phyloP scores from a whole-genome alignment of 2,113 vertebrate species.

The Lagopus muta region DNA sequence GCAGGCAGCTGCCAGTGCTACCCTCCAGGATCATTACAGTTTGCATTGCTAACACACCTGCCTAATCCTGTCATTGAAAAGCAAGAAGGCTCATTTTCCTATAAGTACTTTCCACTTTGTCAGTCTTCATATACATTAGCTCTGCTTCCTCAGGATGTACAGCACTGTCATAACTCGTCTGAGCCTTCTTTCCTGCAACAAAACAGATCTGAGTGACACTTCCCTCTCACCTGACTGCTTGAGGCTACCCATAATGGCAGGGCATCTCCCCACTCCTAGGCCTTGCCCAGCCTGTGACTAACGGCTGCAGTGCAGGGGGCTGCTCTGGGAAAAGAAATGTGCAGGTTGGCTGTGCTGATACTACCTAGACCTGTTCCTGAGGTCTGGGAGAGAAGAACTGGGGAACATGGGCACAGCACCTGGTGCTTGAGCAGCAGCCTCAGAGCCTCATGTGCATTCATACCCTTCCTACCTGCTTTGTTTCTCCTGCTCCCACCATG shows the following conservation, averaged over 20 bases:
- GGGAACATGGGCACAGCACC: too few relatives aligned
- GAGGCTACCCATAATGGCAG: not conserved
- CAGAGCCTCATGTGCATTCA: not conserved
- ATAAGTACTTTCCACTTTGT: not conserved
- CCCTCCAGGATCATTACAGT: not conserved
- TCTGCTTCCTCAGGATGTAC: not conserved
- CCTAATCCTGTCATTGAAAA: not conserved
- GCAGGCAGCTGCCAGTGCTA: not conserved
- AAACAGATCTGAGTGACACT: not conserved
- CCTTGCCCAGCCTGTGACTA: not conserved
- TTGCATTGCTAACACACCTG: not conserved
- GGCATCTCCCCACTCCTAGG: not conserved
- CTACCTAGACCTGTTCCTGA: too few relatives aligned
- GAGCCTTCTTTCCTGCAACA: not conserved
- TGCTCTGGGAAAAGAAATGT: accelerated
- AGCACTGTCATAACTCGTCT: not conserved
- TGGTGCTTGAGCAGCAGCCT: not conserved
- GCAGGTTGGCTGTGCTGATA: too few relatives aligned
- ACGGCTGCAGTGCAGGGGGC: not conserved
- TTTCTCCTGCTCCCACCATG: not conserved
- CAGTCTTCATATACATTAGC: not conserved
- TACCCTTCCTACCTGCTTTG: not conserved
- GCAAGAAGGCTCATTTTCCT: not conserved
- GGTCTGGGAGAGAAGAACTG: too few relatives aligned
- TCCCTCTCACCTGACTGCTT: not conserved